A percentile compares a stretch with the other conserved stretches of the same genome.
Conservation (phyloP, 2,888 invertebrate genomes). For the Drosophila planitibia region DNA sequence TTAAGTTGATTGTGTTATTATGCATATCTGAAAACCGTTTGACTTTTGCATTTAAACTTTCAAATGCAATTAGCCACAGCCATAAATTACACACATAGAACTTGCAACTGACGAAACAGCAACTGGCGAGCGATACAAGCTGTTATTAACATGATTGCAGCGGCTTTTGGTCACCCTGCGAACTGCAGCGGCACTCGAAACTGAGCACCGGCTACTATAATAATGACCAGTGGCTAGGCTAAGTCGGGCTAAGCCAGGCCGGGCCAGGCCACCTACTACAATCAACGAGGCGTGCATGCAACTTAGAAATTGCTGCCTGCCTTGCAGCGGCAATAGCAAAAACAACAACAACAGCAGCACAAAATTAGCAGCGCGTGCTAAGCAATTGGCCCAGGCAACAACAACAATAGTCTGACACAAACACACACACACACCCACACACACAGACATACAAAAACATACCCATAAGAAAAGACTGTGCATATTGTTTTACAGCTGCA, state of each 20-base stretch:
- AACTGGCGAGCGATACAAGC: slow-evolving; percentile 54
- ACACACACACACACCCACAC: slow-evolving; percentile 54
- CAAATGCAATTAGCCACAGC: slow-evolving; percentile 76
- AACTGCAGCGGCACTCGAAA: slow-evolving; percentile 44
- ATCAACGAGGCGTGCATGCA: slow-evolving; percentile 83
- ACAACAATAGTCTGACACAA: slow-evolving; percentile 57
- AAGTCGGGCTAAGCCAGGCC: slow-evolving; percentile 17
- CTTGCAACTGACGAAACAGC: slow-evolving; percentile 61
- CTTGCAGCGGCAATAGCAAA: slow-evolving; percentile 54
- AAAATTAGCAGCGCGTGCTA: slow-evolving; percentile 82
- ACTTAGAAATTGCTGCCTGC: slow-evolving; percentile 78
- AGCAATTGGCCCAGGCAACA: slow-evolving; percentile 70
- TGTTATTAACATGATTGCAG: slow-evolving; percentile 78
- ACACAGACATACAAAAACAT: slow-evolving; percentile 34
- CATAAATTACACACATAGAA: slow-evolving; percentile 72
- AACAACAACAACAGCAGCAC: slow-evolving; percentile 46
- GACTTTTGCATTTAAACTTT: slow-evolving; percentile 81
- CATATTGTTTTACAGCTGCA: slow-evolving; percentile 78
- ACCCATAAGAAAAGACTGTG: slow-evolving; percentile 37
- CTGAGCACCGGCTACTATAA: slow-evolving; percentile 17
- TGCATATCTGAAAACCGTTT: slow-evolving; percentile 78
- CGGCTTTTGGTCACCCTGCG: slow-evolving; percentile 59
- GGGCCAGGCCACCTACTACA: slow-evolving; percentile 71
- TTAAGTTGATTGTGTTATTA: slow-evolving; percentile 60
- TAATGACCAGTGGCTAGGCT: slow-evolving; percentile 52